Evolutionary conservation across 1,140 invertebrate species (phyloP).

Genomic region (Drosophila arawakana): DNA sequence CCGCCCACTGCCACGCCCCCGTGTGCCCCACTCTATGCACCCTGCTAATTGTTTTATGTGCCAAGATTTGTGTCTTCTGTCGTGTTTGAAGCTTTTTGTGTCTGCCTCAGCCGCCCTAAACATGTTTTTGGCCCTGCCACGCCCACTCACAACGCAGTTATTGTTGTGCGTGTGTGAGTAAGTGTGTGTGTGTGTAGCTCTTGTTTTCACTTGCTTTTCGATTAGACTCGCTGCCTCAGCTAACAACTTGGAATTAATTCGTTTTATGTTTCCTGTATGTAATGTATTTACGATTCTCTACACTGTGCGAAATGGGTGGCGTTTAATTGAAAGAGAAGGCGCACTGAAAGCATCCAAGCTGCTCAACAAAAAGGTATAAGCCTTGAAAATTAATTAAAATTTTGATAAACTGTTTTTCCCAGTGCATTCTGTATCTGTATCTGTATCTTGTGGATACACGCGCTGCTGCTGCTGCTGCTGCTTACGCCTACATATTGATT

Average conservation of each 20-base stretch:
- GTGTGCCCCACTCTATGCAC: conserved; percentile 13
- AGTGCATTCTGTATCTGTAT: conserved; percentile 51
- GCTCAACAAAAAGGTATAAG: too few species aligned
- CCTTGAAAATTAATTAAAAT: too few species aligned
- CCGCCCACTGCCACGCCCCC: conserved; percentile 24
- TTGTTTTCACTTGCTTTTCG: conserved; percentile 81
- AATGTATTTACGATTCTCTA: conserved; percentile 30
- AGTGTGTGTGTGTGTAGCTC: conserved; percentile 7
- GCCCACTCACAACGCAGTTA: conserved; percentile 58
- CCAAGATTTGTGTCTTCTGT: conserved; percentile 80
- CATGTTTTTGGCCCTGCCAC: conserved; percentile 62
- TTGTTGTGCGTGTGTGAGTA: conserved; percentile 37
- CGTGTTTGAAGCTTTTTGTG: conserved; percentile 48
- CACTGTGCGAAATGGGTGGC: not conserved
- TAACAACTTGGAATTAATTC: conserved; percentile 78
- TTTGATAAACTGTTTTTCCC: too few species aligned
- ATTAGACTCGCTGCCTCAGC: conserved; percentile 66
- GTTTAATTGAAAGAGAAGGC: too few species aligned
- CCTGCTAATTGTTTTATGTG: conserved; percentile 80
- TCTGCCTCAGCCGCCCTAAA: conserved; percentile 61
- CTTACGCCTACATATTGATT: conserved; percentile 83
- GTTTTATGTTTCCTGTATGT: conserved; percentile 77
- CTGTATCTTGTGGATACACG: conserved; percentile 55
- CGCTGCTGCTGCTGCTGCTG: conserved; percentile 54
- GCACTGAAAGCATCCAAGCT: too few species aligned